Base-by-base conservation (phyloP, 2,797 vertebrate genomes). In the Buphagus erythrorhynchus region DNA sequence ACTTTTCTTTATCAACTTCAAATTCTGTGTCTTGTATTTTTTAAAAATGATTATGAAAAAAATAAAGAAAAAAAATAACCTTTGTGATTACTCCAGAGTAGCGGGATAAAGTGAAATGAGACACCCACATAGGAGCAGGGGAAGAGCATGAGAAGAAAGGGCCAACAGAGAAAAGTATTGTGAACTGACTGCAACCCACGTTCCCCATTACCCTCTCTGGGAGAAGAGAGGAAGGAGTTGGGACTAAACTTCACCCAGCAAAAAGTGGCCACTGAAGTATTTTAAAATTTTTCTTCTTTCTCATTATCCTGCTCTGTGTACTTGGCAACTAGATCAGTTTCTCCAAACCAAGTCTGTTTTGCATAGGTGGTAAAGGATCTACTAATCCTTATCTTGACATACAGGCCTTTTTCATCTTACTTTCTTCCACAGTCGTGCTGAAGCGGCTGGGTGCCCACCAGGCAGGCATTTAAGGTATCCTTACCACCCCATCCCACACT, bases 391-490 rank as follows among this genome's bases (percentile, higher is more conserved):
- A 10, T 21, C 29, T 54, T 11, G 2, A 46, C 15, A 9, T 25
- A 31, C 1, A 11, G 25, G 15, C 19, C 16, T 35, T 57, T 68
- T 45, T 55, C 5, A 2, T 69, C 11, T 31, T 66, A 11, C 5
- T 69, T 86, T 80, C 9, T 54, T 9, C 5, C 11, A 6, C 10
- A 28, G 16, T 54, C 17, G n/a, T 68, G 3, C 52, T 73, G 51
- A 20, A n/a, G 25, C 0, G 0, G 16, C 26, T 73, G 38, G 11
- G 13, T 75, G 13, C 3, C 4, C 11, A 38, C 19, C 26, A 62
- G 71, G 16, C 24, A 49, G 22, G 26, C 6, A 28, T 49, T 40
- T 31, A 11, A 28, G 16, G 18, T 52, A 24, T 42, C 28, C 22
- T 71, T 18, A n/a, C 72, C 7, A 22, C 14, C 10, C 10, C 9